These are phyloP conservation scores for Prinia subflava DNA, from an alignment of 2,113 vertebrate genomes.

Conservation along the genomic window DNA sequence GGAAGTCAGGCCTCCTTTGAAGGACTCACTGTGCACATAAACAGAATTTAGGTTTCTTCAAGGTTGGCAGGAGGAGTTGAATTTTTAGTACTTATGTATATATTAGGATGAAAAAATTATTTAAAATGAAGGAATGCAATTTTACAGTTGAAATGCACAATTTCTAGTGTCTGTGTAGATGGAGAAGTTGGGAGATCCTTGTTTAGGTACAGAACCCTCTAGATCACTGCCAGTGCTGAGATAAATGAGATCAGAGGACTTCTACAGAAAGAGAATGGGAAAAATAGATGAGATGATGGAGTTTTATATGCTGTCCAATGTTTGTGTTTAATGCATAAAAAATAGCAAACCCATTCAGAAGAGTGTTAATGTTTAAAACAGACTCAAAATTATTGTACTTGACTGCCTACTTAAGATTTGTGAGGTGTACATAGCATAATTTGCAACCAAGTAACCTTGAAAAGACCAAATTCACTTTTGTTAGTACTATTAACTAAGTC, in stretches of 20 bases:
- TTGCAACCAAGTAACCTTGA: constrained; percentile 16
- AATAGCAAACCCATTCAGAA: not conserved
- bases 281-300: not conserved
- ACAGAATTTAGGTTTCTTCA: not conserved
- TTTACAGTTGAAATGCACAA: not conserved
- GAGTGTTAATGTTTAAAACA: not conserved
- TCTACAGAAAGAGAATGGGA: not conserved
- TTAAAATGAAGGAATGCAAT: not conserved
- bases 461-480: not conserved
- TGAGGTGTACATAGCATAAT: not conserved
- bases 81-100: not conserved
- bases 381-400: not conserved
- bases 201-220: not conserved
- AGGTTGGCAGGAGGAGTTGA: not conserved
- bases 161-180: not conserved
- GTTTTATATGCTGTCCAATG: not conserved
- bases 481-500: not conserved
- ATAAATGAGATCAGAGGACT: not conserved
- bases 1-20: not conserved
- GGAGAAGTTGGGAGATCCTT: not conserved
- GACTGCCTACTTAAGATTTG: not conserved
- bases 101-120: not conserved
- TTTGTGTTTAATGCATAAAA: not conserved
- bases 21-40: not conserved
- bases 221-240: not conserved